Evolutionary conservation across 1,140 invertebrate species (phyloP).

Genomic region (Delia radicum): DNA sequence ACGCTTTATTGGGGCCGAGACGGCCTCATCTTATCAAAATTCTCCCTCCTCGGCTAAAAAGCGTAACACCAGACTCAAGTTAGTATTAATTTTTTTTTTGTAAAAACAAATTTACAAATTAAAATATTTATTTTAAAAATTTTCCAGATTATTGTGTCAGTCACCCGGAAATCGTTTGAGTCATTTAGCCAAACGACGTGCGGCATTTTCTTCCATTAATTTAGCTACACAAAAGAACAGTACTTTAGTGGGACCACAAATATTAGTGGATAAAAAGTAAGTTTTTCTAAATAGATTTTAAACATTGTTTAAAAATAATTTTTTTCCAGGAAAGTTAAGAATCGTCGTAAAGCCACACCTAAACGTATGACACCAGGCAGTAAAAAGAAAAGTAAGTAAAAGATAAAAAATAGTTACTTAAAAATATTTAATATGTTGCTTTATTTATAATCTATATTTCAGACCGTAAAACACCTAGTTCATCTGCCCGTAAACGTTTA

Average conservation of each 20-base stretch:
- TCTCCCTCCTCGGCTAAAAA: slow-evolving; percentile 60
- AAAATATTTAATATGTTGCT: slow-evolving; percentile 2
- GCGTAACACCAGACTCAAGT: slow-evolving; percentile 56
- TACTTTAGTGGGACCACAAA: slow-evolving; percentile 48
- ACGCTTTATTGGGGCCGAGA: slow-evolving; percentile 64
- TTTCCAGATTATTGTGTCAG: slow-evolving; percentile 57
- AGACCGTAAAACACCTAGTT: slow-evolving; percentile 56
- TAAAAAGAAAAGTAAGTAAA: slow-evolving; percentile 46
- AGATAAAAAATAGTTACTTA: background rate
- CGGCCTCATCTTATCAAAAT: slow-evolving; percentile 63
- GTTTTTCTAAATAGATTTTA: slow-evolving; percentile 26
- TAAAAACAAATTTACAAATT: background rate
- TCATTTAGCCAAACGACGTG: slow-evolving; percentile 63
- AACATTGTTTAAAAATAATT: background rate
- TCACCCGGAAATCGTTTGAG: slow-evolving; percentile 66
- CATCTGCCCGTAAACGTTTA: slow-evolving; percentile 56
- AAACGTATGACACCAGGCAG: slow-evolving; percentile 51
- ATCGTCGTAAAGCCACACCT: slow-evolving; percentile 48
- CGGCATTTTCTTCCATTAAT: slow-evolving; percentile 63
- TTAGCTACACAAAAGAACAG: slow-evolving; percentile 46
- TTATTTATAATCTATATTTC: background rate
- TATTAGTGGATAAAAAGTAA: slow-evolving; percentile 50
- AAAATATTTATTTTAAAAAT: background rate
- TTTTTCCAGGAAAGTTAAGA: slow-evolving; percentile 39
- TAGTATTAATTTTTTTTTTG: slow-evolving; percentile 17